Evolutionary conservation across 2,888 invertebrate genomes (phyloP).

Genomic region (Gonocerus acuteangulatus): DNA sequence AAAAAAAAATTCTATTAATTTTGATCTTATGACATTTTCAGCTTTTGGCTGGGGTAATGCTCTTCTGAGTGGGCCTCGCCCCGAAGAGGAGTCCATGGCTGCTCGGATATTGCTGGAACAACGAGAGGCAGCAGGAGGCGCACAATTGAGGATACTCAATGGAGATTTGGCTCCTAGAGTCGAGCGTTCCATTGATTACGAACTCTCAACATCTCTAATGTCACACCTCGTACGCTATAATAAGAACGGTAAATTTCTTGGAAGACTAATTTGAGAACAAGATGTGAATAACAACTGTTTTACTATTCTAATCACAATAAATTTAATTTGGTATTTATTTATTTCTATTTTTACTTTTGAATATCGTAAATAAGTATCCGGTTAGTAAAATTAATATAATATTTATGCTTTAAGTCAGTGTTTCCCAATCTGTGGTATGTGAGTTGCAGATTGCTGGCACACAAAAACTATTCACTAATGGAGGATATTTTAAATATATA

Average conservation of each 20-base stretch:
- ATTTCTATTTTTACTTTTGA: not conserved
- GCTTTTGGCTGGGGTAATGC: conserved; percentile 37
- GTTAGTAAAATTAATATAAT: no score
- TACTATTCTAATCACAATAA: not conserved
- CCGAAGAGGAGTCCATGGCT: conserved; percentile 20
- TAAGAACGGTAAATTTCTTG: conserved; percentile 10
- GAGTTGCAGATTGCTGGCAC: no score
- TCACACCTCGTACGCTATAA: conserved; percentile 7
- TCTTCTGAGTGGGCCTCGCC: conserved; percentile 40
- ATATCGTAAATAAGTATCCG: no score
- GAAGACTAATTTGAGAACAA: conserved; percentile 14
- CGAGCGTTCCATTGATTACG: not conserved
- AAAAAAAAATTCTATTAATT: no score
- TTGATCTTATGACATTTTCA: conserved; percentile 9
- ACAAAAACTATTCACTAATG: no score
- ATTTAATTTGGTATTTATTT: not conserved
- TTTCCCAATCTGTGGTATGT: no score
- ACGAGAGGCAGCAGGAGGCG: conserved; percentile 8
- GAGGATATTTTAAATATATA: no score
- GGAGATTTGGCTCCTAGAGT: not conserved
- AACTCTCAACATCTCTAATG: not conserved
- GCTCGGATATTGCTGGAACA: conserved; percentile 18
- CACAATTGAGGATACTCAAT: not conserved
- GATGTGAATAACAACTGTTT: not conserved
- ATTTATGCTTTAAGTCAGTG: no score